Percentiles rank a stretch among this genome's conserved stretches.
Evolutionary conservation across 2,797 vertebrate genomes (phyloP).

Genomic region (Gallinago nigripennis): DNA sequence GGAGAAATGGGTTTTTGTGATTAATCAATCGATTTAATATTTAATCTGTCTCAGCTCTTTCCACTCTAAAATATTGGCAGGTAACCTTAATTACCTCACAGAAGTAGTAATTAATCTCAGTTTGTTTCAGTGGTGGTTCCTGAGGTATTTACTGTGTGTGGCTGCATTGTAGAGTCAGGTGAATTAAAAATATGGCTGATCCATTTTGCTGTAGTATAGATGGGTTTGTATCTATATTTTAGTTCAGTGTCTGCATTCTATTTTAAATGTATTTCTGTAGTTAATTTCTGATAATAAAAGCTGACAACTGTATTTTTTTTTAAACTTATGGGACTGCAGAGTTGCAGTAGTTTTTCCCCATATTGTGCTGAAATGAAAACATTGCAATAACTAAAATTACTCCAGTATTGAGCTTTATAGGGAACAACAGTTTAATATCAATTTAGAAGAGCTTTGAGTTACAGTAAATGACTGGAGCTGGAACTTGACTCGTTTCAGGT

Average conservation of each 20-base stretch:
- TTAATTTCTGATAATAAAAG: neutral
- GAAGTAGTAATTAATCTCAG: neutral
- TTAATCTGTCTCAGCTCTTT: neutral
- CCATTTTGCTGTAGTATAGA: neutral
- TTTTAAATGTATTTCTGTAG: neutral
- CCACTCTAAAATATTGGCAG: neutral
- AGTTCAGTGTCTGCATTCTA: neutral
- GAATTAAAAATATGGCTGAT: neutral
- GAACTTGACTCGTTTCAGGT: neutral
- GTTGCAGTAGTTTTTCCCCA: neutral
- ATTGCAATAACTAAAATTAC: neutral
- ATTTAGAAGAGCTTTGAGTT: slow-evolving; percentile 8
- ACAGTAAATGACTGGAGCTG: neutral
- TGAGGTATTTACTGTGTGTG: neutral
- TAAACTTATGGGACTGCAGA: neutral
- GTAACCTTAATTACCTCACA: neutral
- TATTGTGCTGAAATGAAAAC: neutral
- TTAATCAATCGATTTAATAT: neutral
- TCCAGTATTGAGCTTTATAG: neutral
- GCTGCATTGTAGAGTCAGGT: neutral
- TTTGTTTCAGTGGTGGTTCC: neutral
- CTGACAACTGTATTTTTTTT: neutral
- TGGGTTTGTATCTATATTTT: neutral
- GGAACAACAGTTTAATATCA: neutral
- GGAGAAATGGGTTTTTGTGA: neutral